Conservation (phyloP, 2,797 vertebrate species). For the Vireo griseus region DNA sequence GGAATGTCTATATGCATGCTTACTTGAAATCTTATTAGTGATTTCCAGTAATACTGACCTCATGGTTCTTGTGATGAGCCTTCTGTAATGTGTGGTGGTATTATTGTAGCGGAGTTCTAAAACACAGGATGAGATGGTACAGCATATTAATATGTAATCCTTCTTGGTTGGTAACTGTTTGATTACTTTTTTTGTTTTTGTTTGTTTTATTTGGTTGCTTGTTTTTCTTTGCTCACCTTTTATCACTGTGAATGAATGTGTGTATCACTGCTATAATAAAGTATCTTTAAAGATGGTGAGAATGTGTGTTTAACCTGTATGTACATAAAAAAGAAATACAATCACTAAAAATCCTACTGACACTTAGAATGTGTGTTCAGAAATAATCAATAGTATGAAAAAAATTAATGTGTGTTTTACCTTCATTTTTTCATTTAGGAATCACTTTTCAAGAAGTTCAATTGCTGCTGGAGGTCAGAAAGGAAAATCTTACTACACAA, state of each 20-base stretch:
- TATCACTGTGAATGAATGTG: not conserved
- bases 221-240: not conserved
- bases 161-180: not conserved
- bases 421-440: constrained; percentile 74
- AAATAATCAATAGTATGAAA: not conserved
- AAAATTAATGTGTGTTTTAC: not conserved
- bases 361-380: not conserved
- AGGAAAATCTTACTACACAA: constrained; percentile 95
- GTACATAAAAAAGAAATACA: not conserved
- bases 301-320: not conserved
- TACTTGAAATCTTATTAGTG: not conserved
- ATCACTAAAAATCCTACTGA: not conserved
- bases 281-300: not conserved
- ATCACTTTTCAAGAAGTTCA: constrained; percentile 96
- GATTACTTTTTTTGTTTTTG: not conserved
- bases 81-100: not conserved
- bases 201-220: not conserved
- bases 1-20: not conserved
- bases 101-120: not conserved
- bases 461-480: constrained; percentile 94
- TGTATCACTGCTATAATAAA: not conserved
- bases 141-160: accelerated
- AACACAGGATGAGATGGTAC: not conserved
- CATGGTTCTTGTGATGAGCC: not conserved
- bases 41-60: not conserved